A percentile compares a stretch with the other conserved stretches of the same genome.
Evolutionary conservation across 2,113 vertebrate genomes (phyloP).

Genomic region (Hylia prasina): DNA sequence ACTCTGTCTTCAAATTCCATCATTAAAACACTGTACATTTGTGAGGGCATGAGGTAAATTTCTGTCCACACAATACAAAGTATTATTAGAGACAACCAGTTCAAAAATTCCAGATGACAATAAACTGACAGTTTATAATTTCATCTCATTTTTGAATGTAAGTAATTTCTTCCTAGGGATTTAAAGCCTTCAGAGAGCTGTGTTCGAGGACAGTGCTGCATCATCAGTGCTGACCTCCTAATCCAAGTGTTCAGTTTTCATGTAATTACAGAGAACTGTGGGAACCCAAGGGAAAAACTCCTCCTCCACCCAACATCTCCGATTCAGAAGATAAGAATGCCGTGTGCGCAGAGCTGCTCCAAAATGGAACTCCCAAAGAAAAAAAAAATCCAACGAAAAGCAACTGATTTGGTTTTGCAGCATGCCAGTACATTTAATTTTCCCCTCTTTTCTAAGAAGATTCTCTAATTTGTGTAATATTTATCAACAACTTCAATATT

Average conservation of each 20-base stretch:
- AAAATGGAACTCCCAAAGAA: not conserved
- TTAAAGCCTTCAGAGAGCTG: not conserved
- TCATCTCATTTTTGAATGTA: not conserved
- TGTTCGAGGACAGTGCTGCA: not conserved
- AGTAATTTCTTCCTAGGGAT: not conserved
- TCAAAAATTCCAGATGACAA: not conserved
- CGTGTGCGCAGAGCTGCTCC: not conserved
- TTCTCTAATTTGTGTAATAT: not conserved
- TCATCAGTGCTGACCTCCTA: not conserved
- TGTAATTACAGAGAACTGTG: not conserved
- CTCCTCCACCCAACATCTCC: not conserved
- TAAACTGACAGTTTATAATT: not conserved
- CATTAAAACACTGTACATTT: not conserved
- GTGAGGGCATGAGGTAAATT: not conserved
- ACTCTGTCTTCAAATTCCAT: not conserved
- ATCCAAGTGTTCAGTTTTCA: not conserved
- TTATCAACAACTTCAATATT: not conserved
- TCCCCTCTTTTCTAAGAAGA: not conserved
- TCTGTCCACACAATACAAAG: not conserved
- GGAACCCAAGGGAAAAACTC: slow-evolving; percentile 37
- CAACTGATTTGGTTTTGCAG: not conserved
- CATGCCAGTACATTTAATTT: not conserved
- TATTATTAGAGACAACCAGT: not conserved
- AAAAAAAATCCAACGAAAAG: not conserved
- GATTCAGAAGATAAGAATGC: slow-evolving; percentile 16